Percentiles rank a stretch among this genome's conserved stretches.
phyloP scores from a whole-genome alignment of 1,140 invertebrate species.

The Nasonia longicornis region DNA sequence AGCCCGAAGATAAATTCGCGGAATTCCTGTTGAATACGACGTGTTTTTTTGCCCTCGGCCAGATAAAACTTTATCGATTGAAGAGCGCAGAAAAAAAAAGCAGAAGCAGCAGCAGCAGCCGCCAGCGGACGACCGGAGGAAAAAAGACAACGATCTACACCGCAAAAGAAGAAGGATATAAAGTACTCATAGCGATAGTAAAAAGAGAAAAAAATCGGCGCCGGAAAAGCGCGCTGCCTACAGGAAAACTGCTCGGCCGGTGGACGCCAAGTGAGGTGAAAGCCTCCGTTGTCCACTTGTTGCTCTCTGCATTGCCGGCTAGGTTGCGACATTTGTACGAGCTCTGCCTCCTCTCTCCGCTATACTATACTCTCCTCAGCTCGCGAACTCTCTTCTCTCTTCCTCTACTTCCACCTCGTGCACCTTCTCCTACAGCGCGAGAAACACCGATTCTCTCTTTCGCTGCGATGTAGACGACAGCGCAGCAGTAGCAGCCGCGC shows the following conservation, averaged over 20 bases:
- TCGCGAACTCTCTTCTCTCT: too few relatives aligned
- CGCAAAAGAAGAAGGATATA: not conserved
- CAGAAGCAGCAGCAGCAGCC: not conserved
- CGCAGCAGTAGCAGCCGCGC: not conserved
- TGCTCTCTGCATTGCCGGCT: conserved; percentile 46
- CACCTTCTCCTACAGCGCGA: not conserved
- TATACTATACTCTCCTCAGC: too few relatives aligned
- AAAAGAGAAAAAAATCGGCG: not conserved
- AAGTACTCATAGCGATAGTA: not conserved
- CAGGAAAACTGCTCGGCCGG: conserved; percentile 30
- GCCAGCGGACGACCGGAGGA: not conserved
- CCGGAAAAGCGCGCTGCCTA: conserved; percentile 22
- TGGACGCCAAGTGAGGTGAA: conserved; percentile 37
- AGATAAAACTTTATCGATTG: conserved; percentile 19
- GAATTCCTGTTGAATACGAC: not conserved
- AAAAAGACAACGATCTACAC: not conserved
- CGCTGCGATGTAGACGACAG: not conserved
- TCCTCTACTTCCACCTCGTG: not conserved
- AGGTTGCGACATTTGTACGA: conserved; percentile 42
- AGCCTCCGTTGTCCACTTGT: conserved; percentile 44
- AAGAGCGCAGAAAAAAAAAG: not conserved
- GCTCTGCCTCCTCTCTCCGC: not conserved
- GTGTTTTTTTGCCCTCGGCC: not conserved
- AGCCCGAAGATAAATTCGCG: not conserved
- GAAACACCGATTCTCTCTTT: not conserved